Evolutionary conservation across 2,113 vertebrate species (phyloP), one percentile per base, ranked within the genome.

Genomic region (Manacus vitellinus): DNA sequence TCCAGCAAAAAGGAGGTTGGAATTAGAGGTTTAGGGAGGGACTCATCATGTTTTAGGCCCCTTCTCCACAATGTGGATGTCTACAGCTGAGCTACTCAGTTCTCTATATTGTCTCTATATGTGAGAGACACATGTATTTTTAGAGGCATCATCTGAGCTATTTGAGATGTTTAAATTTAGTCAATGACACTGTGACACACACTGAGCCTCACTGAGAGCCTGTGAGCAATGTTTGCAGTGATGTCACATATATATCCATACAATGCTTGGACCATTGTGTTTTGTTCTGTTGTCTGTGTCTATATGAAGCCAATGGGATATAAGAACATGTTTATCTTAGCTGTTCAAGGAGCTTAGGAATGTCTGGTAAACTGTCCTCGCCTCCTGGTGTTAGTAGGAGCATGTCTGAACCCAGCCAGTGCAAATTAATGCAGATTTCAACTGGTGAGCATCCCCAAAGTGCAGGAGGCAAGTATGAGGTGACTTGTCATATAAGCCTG

Each of bases 121-220:
- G 30, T 54, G 89, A 92, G 59, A 84, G 51, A 81, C 87, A 70
- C 15, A 44, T n/a, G 31, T 39, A 31, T 81, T 92, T 88, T 88
- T 83, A 76, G 58, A 81, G 15, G 20, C 70, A 46, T 58, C 72
- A 91, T 54, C 68, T 77, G 76, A 83, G 27, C 59, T 77, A 18
- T 86, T 28, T 52, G 68, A 51, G 35, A 20, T n/a, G 35, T 22
- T 79, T 86, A 83, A 63, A 92, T 81, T 77, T 77, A 90, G 54
- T 33, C 78, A 75, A 22, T 47, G 63, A 58, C 65, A 54, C 51
- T 74, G 47, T 23, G 72, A 39, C 63, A 46, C 1, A 22, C 37
- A 27, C 10, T 23, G 54, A 75, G 37, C 17, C 20, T 23, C 4
- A 1, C 31, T 49, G 55, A 47, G 28, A 30, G 28, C 62, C 74